Conservation (phyloP, 2,113 vertebrate species). For the Eretmochelys imbricata region DNA sequence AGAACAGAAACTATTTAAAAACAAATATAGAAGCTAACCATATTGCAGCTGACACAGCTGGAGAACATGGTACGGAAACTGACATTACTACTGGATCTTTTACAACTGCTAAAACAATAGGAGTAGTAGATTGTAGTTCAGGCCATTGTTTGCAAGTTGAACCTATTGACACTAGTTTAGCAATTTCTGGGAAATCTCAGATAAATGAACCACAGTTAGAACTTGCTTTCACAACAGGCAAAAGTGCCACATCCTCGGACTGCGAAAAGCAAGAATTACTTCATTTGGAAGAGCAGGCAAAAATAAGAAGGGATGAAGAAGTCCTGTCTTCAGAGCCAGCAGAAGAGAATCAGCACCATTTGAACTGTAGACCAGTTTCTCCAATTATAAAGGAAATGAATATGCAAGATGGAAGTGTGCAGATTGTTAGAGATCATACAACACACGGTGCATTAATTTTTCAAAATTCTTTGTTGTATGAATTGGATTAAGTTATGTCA, state of each 20-base stretch:
- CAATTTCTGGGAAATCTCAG: neutral
- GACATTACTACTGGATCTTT: neutral
- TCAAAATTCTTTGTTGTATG: conserved; percentile 86
- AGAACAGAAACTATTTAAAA: accelerated
- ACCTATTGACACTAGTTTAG: conserved; percentile 22
- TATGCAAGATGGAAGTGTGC: conserved; percentile 76
- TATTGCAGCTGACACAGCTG: accelerated
- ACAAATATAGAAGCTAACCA: conserved; percentile 3
- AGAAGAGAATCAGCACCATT: neutral
- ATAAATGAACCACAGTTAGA: conserved; percentile 21
- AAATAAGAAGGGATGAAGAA: conserved; percentile 31
- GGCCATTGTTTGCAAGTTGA: conserved; percentile 27
- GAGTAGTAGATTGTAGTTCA: neutral
- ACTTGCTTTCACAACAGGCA: neutral
- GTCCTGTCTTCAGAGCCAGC: neutral
- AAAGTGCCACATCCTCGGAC: neutral
- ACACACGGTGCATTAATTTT: conserved; percentile 84
- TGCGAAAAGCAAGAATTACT: neutral
- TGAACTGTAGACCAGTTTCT: neutral
- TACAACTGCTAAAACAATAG: conserved; percentile 27
- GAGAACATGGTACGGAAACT: neutral
- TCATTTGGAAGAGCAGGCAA: neutral
- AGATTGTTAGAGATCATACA: conserved; percentile 78
- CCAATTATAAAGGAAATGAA: conserved; percentile 77
- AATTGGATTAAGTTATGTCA: conserved; percentile 83